These are phyloP conservation scores for Pristiophorus japonicus DNA, from an alignment of 2,113 vertebrate species.

Conservation along the genomic window DNA sequence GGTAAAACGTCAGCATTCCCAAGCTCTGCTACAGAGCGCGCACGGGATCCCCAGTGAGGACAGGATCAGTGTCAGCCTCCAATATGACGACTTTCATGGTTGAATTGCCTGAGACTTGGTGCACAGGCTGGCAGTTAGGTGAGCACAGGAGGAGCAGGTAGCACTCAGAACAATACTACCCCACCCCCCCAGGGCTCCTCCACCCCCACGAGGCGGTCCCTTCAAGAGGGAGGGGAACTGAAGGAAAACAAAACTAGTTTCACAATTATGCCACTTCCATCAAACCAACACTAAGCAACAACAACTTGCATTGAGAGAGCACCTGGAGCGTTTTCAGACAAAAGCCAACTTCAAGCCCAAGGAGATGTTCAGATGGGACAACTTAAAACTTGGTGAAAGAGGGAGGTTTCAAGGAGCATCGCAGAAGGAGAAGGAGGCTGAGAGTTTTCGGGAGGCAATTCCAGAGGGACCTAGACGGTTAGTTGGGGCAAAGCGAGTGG, in stretches of 20 bases:
- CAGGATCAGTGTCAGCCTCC: background rate
- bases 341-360: background rate
- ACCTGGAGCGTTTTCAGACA: background rate
- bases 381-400: background rate
- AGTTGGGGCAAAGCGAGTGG: background rate
- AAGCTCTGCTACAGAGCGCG: background rate
- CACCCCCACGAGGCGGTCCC: too few species aligned
- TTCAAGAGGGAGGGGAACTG: background rate
- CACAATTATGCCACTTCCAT: background rate
- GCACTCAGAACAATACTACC: background rate
- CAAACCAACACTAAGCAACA: too few species aligned
- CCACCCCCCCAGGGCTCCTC: too few species aligned
- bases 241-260: background rate
- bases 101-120: background rate
- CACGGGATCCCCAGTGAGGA: too few species aligned
- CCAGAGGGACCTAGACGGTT: background rate
- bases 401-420: background rate
- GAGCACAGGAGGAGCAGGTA: background rate
- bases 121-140: background rate
- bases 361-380: background rate
- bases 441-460: too few species aligned
- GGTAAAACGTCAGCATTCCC: background rate
- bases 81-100: background rate
- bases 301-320: too few species aligned
- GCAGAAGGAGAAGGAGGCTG: background rate